Evolutionary conservation across 2,888 invertebrate genomes (phyloP).

Genomic region (Dinocampus coccinellae): DNA sequence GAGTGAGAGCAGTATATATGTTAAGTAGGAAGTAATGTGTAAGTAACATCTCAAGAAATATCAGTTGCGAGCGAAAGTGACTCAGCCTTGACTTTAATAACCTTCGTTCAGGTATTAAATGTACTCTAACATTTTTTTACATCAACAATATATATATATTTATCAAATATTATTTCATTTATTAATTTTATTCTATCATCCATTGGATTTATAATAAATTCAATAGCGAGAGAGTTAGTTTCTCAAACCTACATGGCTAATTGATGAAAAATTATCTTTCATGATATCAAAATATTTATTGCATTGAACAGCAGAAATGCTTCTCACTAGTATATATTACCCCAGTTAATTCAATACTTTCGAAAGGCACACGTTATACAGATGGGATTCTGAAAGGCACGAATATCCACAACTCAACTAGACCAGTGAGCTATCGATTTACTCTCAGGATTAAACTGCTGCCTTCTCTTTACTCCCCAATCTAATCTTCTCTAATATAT

Average conservation of each 20-base stretch:
- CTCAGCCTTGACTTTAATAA: constrained; percentile 64
- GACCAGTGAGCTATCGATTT: constrained; percentile 13
- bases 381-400: constrained; percentile 8
- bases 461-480: not conserved
- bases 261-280: not conserved
- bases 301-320: not conserved
- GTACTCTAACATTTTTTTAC: not conserved
- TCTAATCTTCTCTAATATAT: not conserved
- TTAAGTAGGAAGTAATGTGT: constrained; percentile 60
- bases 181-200: not conserved
- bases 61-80: constrained; percentile 59
- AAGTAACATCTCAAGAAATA: constrained; percentile 62
- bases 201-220: too few relatives aligned
- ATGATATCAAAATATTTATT: constrained; percentile 6
- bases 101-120: constrained; percentile 25
- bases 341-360: constrained; percentile 13
- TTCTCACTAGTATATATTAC: not conserved
- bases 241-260: not conserved
- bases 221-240: not conserved
- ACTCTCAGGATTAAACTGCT: not conserved
- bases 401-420: not conserved
- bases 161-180: not conserved
- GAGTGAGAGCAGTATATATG: not conserved
- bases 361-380: constrained; percentile 8
- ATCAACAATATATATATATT: not conserved